A percentile compares a stretch with the other conserved stretches of the same genome.
These are phyloP conservation scores for Centropyge bicolor DNA, from an alignment of 2,797 vertebrate species.

Conservation along the genomic window DNA sequence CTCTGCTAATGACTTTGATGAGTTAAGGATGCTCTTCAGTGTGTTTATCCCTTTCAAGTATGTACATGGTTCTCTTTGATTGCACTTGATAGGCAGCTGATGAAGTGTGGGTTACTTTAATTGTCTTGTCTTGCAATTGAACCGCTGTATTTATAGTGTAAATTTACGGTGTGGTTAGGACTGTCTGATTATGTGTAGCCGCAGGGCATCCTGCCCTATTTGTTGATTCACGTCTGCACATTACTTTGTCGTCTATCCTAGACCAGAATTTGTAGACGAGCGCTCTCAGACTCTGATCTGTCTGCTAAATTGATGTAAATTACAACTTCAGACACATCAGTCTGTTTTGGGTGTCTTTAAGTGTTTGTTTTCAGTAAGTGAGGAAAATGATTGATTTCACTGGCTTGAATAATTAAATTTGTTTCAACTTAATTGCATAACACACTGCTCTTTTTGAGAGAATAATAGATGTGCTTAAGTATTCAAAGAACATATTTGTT, in stretches of 20 bases:
- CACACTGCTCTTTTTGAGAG: constrained; percentile 1
- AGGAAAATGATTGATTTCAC: constrained; percentile 34
- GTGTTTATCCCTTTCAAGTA: constrained; percentile 61
- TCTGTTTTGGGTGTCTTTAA: constrained; percentile 44
- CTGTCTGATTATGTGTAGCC: constrained; percentile 62
- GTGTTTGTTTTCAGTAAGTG: constrained; percentile 56
- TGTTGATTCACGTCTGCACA: constrained; percentile 65
- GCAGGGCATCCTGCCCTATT: constrained; percentile 46
- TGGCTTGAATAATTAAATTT: constrained; percentile 14
- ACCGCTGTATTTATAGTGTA: constrained; percentile 58
- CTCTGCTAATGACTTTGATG: constrained; percentile 35
- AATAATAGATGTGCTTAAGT: constrained; percentile 11
- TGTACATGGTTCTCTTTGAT: constrained; percentile 48
- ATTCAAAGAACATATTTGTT: neutral
- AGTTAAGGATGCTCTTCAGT: constrained; percentile 41
- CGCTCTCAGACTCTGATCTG: constrained; percentile 30
- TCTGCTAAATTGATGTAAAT: constrained; percentile 49
- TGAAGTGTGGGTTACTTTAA: constrained; percentile 61
- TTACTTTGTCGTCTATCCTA: constrained; percentile 52
- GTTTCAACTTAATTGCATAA: constrained; percentile 20
- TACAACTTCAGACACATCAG: constrained; percentile 39
- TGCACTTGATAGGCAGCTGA: constrained; percentile 52
- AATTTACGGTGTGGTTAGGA: constrained; percentile 51
- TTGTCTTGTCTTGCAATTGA: constrained; percentile 57
- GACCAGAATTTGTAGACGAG: constrained; percentile 31